phyloP scores from a whole-genome alignment of 2,797 vertebrate genomes.

The Lepus oiostolus region DNA sequence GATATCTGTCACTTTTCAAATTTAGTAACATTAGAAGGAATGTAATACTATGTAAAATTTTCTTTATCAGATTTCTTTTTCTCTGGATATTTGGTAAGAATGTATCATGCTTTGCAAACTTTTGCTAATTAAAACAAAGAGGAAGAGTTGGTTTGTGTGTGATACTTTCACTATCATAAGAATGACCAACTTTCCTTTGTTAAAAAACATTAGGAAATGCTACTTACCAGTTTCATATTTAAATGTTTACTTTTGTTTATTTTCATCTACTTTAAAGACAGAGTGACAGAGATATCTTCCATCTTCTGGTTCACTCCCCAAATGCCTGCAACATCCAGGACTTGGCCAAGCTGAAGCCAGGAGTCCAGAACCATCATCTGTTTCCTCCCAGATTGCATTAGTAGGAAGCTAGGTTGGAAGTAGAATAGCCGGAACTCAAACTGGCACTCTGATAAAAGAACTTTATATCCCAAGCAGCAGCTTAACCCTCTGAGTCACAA shows the following conservation, averaged over 20 bases:
- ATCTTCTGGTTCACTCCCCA: no score
- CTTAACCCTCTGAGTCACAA: no score
- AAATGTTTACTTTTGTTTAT: neutral
- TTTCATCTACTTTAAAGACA: no score
- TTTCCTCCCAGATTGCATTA: no score
- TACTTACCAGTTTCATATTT: slow-evolving; percentile 55
- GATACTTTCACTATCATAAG: neutral
- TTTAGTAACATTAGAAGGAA: neutral
- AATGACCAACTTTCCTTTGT: slow-evolving; percentile 19
- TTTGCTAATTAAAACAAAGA: neutral
- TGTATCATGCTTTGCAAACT: neutral
- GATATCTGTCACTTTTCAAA: slow-evolving; percentile 2
- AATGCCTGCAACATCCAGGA: no score
- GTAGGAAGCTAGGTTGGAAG: no score
- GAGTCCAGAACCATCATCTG: no score
- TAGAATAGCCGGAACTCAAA: no score
- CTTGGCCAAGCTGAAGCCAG: no score
- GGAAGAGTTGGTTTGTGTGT: neutral
- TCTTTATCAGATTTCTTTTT: neutral
- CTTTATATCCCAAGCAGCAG: no score
- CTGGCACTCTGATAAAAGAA: no score
- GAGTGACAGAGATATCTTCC: no score
- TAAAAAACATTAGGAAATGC: slow-evolving; percentile 4
- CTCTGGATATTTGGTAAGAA: neutral
- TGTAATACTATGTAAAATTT: neutral